Evolutionary conservation across 2,888 invertebrate genomes (phyloP), one percentile per base, ranked within the genome.

Genomic region (Drosophila helvetica): DNA sequence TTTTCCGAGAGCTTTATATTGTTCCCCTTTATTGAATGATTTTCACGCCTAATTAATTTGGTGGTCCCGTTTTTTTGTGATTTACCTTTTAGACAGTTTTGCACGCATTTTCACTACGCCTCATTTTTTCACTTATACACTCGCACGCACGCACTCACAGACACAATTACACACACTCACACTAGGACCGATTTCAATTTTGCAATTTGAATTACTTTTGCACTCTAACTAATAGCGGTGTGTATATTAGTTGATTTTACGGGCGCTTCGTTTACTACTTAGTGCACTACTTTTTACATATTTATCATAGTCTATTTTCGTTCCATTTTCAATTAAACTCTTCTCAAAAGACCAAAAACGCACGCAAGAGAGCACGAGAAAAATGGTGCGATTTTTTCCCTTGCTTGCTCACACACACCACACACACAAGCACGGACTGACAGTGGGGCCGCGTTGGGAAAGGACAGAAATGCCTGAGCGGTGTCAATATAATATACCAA

Each of bases 311-410:
- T 56, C 57, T 47, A n/a, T 51, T 50, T 50, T 38, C 19, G 27
- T 57, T 69, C 58, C 43, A 69, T 43, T 69, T 38, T 43, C 19
- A 50, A 69, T 58, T 57, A 69, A 69, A 67, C 19, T 50, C 42
- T 45, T 50, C 45, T 30, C 69, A 68, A 56, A 48, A 60, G 67
- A 55, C 65, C 62, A 61, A 63, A 55, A 58, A 86, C 62, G 78
- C 73, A 75, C 80, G 83, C 68, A 86, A 75, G 78, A 75, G 72
- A 83, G 71, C 84, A 88, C 88, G 84, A 88, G 84, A 86, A 88
- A 82, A 83, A 83, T 88, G 75, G 84, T 86, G 82, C 88, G 86
- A 88, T 86, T 83, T 80, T 87, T 80, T 72, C 73, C 73, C 78
- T 77, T 80, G 78, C 84, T 80, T 67, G 60, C 86, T 83, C 78